Percentiles rank a stretch among this genome's conserved stretches.
phyloP scores from a whole-genome alignment of 2,888 invertebrate species.

The Fabriciana adippe region DNA sequence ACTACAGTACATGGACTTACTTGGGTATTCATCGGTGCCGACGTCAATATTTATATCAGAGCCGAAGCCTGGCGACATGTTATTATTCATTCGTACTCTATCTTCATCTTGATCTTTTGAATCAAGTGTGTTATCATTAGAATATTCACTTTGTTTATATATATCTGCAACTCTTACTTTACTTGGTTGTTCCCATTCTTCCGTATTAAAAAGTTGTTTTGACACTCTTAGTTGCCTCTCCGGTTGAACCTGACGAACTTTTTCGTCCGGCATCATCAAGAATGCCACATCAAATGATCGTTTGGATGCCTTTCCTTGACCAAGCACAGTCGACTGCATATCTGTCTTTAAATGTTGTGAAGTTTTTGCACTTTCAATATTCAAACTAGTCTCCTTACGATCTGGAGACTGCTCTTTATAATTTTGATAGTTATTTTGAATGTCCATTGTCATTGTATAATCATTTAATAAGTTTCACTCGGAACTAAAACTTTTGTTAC shows the following conservation, averaged over 20 bases:
- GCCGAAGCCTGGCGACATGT: slow-evolving; percentile 75
- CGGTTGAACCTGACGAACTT: slow-evolving; percentile 85
- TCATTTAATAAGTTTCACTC: slow-evolving; percentile 69
- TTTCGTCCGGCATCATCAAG: slow-evolving; percentile 93
- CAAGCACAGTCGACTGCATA: slow-evolving; percentile 64
- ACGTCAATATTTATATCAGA: slow-evolving; percentile 78
- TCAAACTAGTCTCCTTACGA: slow-evolving; percentile 71
- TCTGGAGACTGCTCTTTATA: slow-evolving; percentile 77
- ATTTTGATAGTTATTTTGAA: slow-evolving; percentile 79
- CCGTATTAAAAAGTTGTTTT: slow-evolving; percentile 75
- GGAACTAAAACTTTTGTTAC: slow-evolving; percentile 73
- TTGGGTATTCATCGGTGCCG: slow-evolving; percentile 78
- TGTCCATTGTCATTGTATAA: slow-evolving; percentile 87
- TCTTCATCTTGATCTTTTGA: slow-evolving; percentile 73
- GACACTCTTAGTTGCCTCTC: slow-evolving; percentile 80
- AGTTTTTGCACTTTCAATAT: slow-evolving; percentile 77
- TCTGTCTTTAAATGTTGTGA: slow-evolving; percentile 66
- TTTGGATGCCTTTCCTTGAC: slow-evolving; percentile 81
- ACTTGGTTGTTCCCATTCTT: slow-evolving; percentile 72
- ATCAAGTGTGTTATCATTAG: slow-evolving; percentile 64
- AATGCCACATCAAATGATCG: slow-evolving; percentile 95
- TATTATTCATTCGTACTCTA: slow-evolving; percentile 67
- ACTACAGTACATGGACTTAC: slow-evolving; percentile 74
- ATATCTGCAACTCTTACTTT: slow-evolving; percentile 67
- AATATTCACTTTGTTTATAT: slow-evolving; percentile 72